These are phyloP conservation scores for Ctenoplectra terminalis DNA, from an alignment of 1,140 invertebrate species.

Conservation along the genomic window DNA sequence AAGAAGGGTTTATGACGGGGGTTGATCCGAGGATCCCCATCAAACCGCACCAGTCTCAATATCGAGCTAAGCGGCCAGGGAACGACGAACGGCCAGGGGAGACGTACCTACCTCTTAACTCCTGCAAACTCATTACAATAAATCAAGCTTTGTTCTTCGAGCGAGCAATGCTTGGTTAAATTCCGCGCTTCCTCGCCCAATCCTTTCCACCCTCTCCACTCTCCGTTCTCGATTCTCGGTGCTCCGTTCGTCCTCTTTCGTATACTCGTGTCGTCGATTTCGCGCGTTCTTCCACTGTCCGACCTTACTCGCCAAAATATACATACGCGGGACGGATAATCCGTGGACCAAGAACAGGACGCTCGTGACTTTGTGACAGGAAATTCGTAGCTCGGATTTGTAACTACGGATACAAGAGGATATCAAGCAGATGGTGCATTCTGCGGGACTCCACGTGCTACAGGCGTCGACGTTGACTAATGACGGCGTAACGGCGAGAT, in stretches of 20 bases:
- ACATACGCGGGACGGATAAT: slow-evolving; percentile 1
- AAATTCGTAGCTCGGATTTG: slow-evolving; percentile 66
- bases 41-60: slow-evolving; percentile 81
- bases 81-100: slow-evolving; percentile 59
- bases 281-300: not conserved
- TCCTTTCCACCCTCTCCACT: slow-evolving; percentile 64
- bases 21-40: slow-evolving; percentile 81
- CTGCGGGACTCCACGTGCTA: slow-evolving; percentile 77
- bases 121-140: slow-evolving; percentile 84
- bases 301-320: not conserved
- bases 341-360: slow-evolving; percentile 4
- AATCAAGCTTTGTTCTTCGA: slow-evolving; percentile 84
- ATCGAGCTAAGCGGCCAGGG: slow-evolving; percentile 74
- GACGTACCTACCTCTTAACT: slow-evolving; percentile 82
- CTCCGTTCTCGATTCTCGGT: too few species aligned
- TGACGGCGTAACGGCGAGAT: slow-evolving; percentile 77
- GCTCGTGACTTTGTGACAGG: slow-evolving; percentile 49
- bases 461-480: slow-evolving; percentile 83
- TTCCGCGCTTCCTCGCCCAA: slow-evolving; percentile 77
- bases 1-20: slow-evolving; percentile 83
- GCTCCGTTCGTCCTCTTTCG: not conserved
- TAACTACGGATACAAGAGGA: slow-evolving; percentile 73
- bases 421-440: slow-evolving; percentile 81
- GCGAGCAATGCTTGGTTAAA: slow-evolving; percentile 77
- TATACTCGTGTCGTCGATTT: not conserved